Percentiles rank a stretch among this genome's conserved stretches.
These are phyloP conservation scores for Ceyx cyanopectus DNA, from an alignment of 2,113 vertebrate species.

Conservation along the genomic window DNA sequence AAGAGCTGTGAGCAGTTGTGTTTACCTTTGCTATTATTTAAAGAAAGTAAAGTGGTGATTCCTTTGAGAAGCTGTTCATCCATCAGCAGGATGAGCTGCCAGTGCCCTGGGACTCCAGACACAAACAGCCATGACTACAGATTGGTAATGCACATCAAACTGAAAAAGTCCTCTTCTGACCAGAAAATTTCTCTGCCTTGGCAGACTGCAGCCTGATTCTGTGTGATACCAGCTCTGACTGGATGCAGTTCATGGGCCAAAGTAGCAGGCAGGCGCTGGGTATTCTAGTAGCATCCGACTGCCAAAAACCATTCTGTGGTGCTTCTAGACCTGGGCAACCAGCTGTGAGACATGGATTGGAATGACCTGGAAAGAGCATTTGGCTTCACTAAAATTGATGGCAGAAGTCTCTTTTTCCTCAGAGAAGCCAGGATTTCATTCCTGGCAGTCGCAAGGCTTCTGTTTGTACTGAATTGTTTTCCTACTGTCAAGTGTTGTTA, in stretches of 20 bases:
- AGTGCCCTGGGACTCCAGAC: background rate
- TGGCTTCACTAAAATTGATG: background rate
- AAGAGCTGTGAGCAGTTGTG: background rate
- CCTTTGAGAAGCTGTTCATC: background rate
- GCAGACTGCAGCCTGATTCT: background rate
- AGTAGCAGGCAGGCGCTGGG: background rate
- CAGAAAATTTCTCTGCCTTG: background rate
- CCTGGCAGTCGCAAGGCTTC: background rate
- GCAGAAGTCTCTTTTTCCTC: background rate
- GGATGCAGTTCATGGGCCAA: background rate
- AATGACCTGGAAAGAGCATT: background rate
- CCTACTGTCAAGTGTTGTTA: background rate
- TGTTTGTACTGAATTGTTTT: conserved; percentile 26
- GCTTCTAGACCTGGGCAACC: background rate
- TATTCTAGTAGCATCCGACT: background rate
- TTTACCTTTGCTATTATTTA: background rate
- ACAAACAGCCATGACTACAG: background rate
- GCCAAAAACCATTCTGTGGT: background rate
- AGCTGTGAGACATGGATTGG: conserved; percentile 32
- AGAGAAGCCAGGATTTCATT: background rate
- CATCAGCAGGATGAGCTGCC: background rate
- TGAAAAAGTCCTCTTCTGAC: background rate
- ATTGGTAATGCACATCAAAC: background rate
- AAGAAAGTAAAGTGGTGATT: background rate
- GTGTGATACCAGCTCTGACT: background rate